phyloP scores from a whole-genome alignment of 2,888 invertebrate genomes.

The Lochmaea crataegi region DNA sequence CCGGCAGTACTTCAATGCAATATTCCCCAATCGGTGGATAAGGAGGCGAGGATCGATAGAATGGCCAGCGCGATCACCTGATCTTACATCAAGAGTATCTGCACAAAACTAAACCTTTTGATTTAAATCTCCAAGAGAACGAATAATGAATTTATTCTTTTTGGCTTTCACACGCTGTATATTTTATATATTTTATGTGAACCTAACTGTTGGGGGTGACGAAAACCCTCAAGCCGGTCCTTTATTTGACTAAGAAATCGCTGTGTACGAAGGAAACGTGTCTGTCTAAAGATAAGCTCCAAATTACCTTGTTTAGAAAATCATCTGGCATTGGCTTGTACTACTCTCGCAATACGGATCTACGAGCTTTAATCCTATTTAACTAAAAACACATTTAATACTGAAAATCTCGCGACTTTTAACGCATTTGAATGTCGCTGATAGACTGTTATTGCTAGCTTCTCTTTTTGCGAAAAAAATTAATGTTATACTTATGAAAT shows the following conservation, averaged over 20 bases:
- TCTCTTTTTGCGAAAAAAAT: not conserved
- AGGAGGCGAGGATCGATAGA: too few relatives aligned
- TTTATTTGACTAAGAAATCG: conserved; percentile 51
- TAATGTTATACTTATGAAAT: too few relatives aligned
- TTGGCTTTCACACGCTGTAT: too few relatives aligned
- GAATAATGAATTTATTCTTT: too few relatives aligned
- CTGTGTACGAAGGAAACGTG: conserved; percentile 55
- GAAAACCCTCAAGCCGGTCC: not conserved
- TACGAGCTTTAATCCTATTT: conserved; percentile 32
- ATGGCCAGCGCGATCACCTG: too few relatives aligned
- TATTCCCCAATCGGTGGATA: too few relatives aligned
- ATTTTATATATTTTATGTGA: too few relatives aligned
- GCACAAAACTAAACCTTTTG: too few relatives aligned
- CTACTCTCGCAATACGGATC: conserved; percentile 28
- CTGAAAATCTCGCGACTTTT: not conserved
- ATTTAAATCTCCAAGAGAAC: too few relatives aligned
- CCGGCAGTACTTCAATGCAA: too few relatives aligned
- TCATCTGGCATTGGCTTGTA: conserved; percentile 56
- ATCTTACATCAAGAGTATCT: too few relatives aligned
- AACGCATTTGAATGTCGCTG: not conserved
- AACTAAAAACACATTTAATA: conserved; percentile 49
- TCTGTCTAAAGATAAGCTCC: conserved; percentile 62
- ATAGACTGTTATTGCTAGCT: not conserved
- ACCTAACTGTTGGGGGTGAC: not conserved
- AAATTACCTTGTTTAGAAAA: conserved; percentile 63